Evolutionary conservation across 2,113 vertebrate genomes (phyloP), one percentile per base, ranked within the genome.

Genomic region (Pycnonotus jocosus): DNA sequence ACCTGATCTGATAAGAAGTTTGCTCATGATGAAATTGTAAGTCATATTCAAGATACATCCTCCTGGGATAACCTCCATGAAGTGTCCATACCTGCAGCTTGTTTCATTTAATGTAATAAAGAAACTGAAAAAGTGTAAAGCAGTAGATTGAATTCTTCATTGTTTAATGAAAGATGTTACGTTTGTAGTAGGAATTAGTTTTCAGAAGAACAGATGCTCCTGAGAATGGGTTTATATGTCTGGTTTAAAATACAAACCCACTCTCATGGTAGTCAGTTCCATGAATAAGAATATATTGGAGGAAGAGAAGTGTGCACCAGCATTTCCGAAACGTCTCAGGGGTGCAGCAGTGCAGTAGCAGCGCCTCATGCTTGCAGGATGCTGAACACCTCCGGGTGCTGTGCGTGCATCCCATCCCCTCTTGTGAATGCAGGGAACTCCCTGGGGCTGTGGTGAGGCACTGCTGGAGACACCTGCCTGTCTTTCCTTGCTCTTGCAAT

Each of bases 341-440:
- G 9, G 18, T 66, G 35, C 24, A 50, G 57, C 27, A 23, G 83
- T 0, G 2, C 28, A 22, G 40, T 3, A 9, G 37, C 23, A 42
- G 78, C 13, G 4, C n/a, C n/a, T n/a, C 0, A 0, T 38, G 9
- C 47, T 69, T 15, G 25, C 69, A 57, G 50, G 64, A 33, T 65
- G 54, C 62, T 1, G 2, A 20, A 2, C 1, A 1, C 38, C 42
- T 40, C 18, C 0, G 0, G 9, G 12, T 58, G 60, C 73, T 68
- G 58, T 2, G 37, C 18, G 2, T 40, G 37, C 35, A 37, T 45
- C 38, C 38, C 44, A 8, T 72, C 62, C n/a, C 22, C 54, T 7
- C 33, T 5, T 2, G 2, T 8, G 45, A 4, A 8, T 16, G 47
- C 4, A 6, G 30, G 40, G 23, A 58, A 1, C 60, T 81, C 23